These are phyloP conservation scores for Tribolium madens DNA, from an alignment of 1,140 invertebrate genomes.

Conservation along the genomic window DNA sequence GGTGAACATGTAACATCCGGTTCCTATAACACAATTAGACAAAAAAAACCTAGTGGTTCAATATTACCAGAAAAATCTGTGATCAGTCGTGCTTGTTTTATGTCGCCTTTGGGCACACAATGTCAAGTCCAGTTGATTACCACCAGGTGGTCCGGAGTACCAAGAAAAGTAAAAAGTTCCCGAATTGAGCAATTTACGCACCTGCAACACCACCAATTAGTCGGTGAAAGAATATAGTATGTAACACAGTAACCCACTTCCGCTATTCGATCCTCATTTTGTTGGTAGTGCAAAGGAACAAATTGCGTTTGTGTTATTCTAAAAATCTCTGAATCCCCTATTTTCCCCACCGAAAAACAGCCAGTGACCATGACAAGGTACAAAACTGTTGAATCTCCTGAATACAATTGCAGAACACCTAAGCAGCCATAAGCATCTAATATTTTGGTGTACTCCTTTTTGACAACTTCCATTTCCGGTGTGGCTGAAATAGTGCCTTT, in stretches of 20 bases:
- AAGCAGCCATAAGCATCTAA: constrained; percentile 94
- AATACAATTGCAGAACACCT: constrained; percentile 88
- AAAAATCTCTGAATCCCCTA: constrained; percentile 93
- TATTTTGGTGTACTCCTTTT: constrained; percentile 88
- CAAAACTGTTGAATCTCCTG: constrained; percentile 84
- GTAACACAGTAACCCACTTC: constrained; percentile 70
- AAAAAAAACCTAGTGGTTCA: constrained; percentile 34
- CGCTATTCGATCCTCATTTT: constrained; percentile 82
- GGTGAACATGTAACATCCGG: constrained; percentile 91
- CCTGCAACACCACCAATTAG: constrained; percentile 58
- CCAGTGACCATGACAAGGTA: constrained; percentile 95
- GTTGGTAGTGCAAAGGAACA: constrained; percentile 85
- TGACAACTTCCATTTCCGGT: constrained; percentile 89
- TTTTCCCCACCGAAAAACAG: constrained; percentile 94
- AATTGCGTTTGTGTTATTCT: constrained; percentile 92
- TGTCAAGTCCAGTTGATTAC: constrained; percentile 82
- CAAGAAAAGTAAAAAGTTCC: constrained; percentile 98
- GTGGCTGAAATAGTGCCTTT: constrained; percentile 67
- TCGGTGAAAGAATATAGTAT: neutral
- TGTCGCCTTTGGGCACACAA: constrained; percentile 90
- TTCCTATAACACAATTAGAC: constrained; percentile 74
- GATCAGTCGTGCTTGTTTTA: constrained; percentile 86
- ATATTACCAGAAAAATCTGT: constrained; percentile 92
- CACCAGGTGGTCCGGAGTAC: constrained; percentile 63
- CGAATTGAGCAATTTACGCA: constrained; percentile 92